Base-by-base conservation (phyloP, 2,113 vertebrate genomes). In the Trochalopteron elliotii region DNA sequence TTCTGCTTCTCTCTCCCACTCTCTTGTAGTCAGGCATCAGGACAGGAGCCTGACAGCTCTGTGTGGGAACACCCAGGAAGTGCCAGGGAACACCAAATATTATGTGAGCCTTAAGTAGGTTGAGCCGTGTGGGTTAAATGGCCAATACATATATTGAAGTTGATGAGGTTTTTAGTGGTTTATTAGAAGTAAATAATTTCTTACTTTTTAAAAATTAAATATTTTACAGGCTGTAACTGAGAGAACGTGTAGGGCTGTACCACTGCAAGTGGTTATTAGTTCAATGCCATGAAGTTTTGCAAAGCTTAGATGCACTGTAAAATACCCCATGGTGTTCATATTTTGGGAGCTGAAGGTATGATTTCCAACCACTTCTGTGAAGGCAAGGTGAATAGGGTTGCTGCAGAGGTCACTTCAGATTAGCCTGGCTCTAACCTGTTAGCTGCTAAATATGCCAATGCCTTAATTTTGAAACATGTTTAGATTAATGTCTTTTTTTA, bases 61-160 rank as follows among this genome's bases (percentile, higher is more conserved):
- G 49, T 89, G 82, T 90, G 70, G 82, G 70, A 93, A 82, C 65
- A 93, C n/a, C 39, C 60, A 87, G 83, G 69, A 90, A 94, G 65
- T 35, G 35, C 70, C 71, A 50, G 69, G 64, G 63, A 86, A 57
- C 45, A 67, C 50, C 49, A 78, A 6, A 64, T 76, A 83, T 44
- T 68, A 8, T 21, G 24, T 47, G 87, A 83, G 72, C 69, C 68
- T 75, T 69, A 59, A 15, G 52, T 81, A 88, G 87, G 39, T 72
- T 82, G 52, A 85, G 27, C 42, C 83, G 47, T 65, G 75, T 94
- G 70, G 75, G 75, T 70, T 84, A 40, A 93, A 61, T 16, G 30
- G 25, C 69, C 20, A 13, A 20, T 76, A n/a, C 21, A 20, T 79
- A 19, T 4, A 42, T 81, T 83, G 28, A 65, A 37, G 55, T 72